Base-by-base conservation (phyloP, 2,888 invertebrate genomes). In the Eupsilia transversa region DNA sequence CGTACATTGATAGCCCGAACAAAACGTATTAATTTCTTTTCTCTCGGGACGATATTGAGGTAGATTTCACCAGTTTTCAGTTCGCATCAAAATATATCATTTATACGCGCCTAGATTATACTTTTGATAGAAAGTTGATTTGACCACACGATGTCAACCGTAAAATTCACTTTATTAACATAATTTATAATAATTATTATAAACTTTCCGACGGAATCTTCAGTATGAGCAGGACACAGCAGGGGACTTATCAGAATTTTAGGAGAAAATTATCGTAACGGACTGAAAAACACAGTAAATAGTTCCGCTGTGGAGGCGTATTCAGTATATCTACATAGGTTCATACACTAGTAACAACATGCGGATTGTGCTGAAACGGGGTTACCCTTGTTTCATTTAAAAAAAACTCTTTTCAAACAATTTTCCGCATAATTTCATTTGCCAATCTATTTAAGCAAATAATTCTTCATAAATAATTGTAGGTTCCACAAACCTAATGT, bases 71-170 rank as follows among this genome's bases (percentile, higher is more conserved):
- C 38, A 23, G 20, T 43, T 49, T 20, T 27, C 38, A 14, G 46
- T 60, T 68, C 4, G 23, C 33, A 46, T 4, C 52, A 14, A 41
- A 35, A 46, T 60, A 49, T 75, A 41, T 27, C 10, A 3, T 66
- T 70, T 75, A n/a, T n/a, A n/a, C n/a, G n/a, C n/a, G 20, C 3
- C 30, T 56, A 65, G 57, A 56, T 75, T 56, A 59, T 49, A 33
- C 59, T 59, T 41, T 67, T 23, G n/a, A 60, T 81, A 77, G 83
- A 81, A 83, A 83, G 85, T 83, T 84, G 82, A 56, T 77, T 71
- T 59, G 56, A 59, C 61, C 33, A 41, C 67, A 56, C 20, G 65
- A 56, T 65, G 43, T 78, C 63, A 54, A 59, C 30, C 56, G 43
- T 64, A 43, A 68, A 67, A 30, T 68, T 67, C 17, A 67, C 46